phyloP scores from a whole-genome alignment of 2,113 vertebrate genomes.

The Empidonax traillii region DNA sequence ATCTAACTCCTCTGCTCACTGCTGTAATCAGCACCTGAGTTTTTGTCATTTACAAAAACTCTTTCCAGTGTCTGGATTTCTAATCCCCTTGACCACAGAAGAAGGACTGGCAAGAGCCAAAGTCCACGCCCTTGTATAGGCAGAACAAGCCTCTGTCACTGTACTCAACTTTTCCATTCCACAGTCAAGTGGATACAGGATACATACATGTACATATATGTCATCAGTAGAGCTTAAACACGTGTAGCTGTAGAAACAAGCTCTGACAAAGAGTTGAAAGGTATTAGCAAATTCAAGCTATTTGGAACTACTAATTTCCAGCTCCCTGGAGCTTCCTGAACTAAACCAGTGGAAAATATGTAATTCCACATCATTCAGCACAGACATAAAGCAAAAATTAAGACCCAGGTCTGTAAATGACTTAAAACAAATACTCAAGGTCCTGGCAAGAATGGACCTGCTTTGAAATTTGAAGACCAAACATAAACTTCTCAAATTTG shows the following conservation, averaged over 20 bases:
- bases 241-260: not conserved
- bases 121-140: not conserved
- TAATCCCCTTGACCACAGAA: not conserved
- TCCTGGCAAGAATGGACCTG: not conserved
- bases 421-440: not conserved
- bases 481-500: not conserved
- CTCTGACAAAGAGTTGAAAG: not conserved
- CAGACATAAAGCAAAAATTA: not conserved
- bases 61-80: not conserved
- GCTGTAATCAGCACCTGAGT: not conserved
- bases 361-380: not conserved
- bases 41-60: not conserved
- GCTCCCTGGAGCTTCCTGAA: not conserved
- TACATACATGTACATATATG: not conserved
- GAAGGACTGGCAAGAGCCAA: not conserved
- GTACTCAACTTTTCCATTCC: not conserved
- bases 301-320: not conserved
- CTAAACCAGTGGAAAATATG: not conserved
- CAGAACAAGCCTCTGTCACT: not conserved
- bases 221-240: not conserved
- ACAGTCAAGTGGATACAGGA: not conserved
- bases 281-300: not conserved
- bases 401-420: not conserved
- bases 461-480: not conserved
- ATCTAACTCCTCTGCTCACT: not conserved